Conservation (phyloP, 2,888 invertebrate species). For the Caenorhabditis drosophilae region DNA sequence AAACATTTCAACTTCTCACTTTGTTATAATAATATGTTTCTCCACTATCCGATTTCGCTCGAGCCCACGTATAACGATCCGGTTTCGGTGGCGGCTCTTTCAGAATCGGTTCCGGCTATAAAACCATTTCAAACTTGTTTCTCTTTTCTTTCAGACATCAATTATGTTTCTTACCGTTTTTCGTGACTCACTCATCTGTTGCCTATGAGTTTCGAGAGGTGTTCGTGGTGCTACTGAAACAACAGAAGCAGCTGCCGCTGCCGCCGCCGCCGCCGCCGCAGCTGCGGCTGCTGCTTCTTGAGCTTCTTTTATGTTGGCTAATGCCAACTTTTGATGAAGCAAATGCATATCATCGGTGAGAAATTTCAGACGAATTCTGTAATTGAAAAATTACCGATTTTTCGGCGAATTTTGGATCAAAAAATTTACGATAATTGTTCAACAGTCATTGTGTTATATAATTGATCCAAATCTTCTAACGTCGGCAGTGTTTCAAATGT, state of each 20-base stretch:
- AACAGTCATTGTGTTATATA: slow-evolving; percentile 12
- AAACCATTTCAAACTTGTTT: background rate
- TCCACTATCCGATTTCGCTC: slow-evolving; percentile 82
- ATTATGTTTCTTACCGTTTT: too few relatives aligned
- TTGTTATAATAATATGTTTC: slow-evolving; percentile 83
- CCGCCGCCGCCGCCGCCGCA: too few relatives aligned
- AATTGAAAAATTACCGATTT: slow-evolving; percentile 3
- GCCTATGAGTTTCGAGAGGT: too few relatives aligned
- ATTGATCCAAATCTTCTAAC: background rate
- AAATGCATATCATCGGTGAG: background rate
- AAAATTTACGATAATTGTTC: slow-evolving; percentile 14
- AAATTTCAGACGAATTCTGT: background rate
- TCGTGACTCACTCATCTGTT: too few relatives aligned
- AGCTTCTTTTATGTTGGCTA: background rate
- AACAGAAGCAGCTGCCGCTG: background rate
- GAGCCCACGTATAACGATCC: slow-evolving; percentile 86
- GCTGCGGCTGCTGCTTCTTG: background rate
- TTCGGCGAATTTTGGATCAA: too few relatives aligned
- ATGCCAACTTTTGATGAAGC: background rate
- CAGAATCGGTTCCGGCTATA: background rate
- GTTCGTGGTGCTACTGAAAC: too few relatives aligned
- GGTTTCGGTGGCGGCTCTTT: slow-evolving; percentile 5
- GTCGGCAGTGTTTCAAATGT: slow-evolving; percentile 15
- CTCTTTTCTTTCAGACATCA: background rate
- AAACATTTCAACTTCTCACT: too few relatives aligned